These are phyloP conservation scores for Coenonympha arcania DNA, from an alignment of 2,888 invertebrate species.

Conservation along the genomic window DNA sequence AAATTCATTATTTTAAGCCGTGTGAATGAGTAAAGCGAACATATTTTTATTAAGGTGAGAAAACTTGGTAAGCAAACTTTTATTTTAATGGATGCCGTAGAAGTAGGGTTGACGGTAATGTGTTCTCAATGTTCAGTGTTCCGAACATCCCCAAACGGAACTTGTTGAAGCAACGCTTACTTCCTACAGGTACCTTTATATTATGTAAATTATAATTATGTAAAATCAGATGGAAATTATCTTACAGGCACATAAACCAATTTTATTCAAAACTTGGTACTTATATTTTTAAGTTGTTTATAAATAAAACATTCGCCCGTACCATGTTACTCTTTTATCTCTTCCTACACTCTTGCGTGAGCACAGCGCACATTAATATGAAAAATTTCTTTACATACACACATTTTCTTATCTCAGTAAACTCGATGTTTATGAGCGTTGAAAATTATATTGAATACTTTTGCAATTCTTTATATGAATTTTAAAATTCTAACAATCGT, in stretches of 20 bases:
- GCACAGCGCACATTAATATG: slow-evolving; percentile 1
- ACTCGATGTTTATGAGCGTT: not conserved
- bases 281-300: too few relatives aligned
- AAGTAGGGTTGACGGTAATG: not conserved
- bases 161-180: not conserved
- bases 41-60: not conserved
- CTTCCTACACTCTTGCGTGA: not conserved
- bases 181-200: too few relatives aligned
- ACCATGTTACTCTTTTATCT: not conserved
- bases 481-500: too few relatives aligned
- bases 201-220: too few relatives aligned
- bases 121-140: not conserved
- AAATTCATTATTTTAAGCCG: not conserved
- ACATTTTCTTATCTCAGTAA: slow-evolving; percentile 6
- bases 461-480: too few relatives aligned
- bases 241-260: too few relatives aligned
- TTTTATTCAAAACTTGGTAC: too few relatives aligned
- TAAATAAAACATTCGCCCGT: not conserved
- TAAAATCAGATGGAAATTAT: too few relatives aligned
- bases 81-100: not conserved
- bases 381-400: slow-evolving; percentile 12
- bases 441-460: not conserved
- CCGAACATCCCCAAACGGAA: not conserved
- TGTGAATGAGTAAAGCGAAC: not conserved
- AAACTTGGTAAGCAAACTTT: not conserved